These are phyloP conservation scores for Cyphomyrus plagiostoma DNA, from an alignment of 2,113 vertebrate genomes.

Conservation along the genomic window DNA sequence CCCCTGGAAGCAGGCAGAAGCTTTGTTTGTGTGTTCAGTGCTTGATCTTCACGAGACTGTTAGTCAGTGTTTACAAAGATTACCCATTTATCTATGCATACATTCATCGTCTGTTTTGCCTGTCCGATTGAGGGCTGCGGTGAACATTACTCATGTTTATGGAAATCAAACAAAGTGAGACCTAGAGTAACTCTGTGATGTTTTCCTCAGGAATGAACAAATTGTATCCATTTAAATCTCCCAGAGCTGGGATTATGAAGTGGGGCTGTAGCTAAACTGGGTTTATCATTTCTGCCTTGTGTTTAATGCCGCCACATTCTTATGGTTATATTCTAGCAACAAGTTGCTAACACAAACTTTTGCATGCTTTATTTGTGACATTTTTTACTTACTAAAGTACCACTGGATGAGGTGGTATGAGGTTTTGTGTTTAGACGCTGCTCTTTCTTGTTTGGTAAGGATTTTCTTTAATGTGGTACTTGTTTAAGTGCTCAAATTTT, in stretches of 20 bases:
- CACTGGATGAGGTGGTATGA: background rate
- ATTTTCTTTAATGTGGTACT: background rate
- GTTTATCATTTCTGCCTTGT: conserved; percentile 4
- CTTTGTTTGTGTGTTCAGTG: background rate
- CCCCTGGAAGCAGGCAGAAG: background rate
- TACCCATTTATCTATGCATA: background rate
- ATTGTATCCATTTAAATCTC: conserved; percentile 11
- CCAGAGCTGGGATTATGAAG: background rate
- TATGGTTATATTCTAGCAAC: conserved; percentile 3
- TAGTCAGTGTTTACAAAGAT: background rate
- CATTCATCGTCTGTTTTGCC: background rate
- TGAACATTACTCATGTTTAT: conserved; percentile 7
- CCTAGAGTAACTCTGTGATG: background rate
- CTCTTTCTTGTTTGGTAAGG: background rate
- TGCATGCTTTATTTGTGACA: background rate
- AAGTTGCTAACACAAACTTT: conserved; percentile 10
- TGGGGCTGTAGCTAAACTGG: background rate
- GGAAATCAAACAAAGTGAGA: background rate
- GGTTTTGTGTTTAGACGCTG: background rate
- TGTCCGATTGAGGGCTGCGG: background rate
- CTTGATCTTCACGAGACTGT: background rate
- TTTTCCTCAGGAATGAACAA: conserved; percentile 14
- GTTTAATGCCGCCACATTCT: background rate
- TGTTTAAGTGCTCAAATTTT: background rate
- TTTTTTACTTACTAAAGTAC: background rate